These are phyloP conservation scores for Achroia grisella DNA, from an alignment of 1,140 invertebrate species.

Conservation along the genomic window DNA sequence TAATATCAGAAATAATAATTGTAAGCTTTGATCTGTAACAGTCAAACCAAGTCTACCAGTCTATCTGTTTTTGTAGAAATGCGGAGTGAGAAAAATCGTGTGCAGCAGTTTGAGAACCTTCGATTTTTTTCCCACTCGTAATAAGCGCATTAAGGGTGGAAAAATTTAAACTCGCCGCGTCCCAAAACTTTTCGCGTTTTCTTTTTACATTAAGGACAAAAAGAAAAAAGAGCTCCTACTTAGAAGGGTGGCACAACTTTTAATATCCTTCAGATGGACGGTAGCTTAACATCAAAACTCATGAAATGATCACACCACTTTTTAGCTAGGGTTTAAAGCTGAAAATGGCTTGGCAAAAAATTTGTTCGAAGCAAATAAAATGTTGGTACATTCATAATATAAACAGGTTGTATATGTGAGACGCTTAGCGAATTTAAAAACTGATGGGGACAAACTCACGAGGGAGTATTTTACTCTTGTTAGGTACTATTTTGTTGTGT, in stretches of 20 bases:
- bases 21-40: too few species aligned
- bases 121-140: slow-evolving; percentile 53
- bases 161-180: slow-evolving; percentile 67
- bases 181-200: slow-evolving; percentile 67
- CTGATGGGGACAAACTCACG: slow-evolving; percentile 28
- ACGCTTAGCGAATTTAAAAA: slow-evolving; percentile 59
- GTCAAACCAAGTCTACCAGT: too few species aligned
- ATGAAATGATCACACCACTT: slow-evolving; percentile 14
- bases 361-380: slow-evolving; percentile 17
- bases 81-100: too few species aligned
- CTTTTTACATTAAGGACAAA: slow-evolving; percentile 72
- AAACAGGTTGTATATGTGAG: slow-evolving; percentile 48
- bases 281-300: slow-evolving; percentile 11
- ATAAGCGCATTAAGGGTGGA: slow-evolving; percentile 70
- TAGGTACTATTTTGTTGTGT: slow-evolving; percentile 5
- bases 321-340: slow-evolving; percentile 8
- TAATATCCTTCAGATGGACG: slow-evolving; percentile 46
- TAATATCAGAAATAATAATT: too few species aligned
- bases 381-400: slow-evolving; percentile 44
- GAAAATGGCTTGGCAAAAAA: neutral
- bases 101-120: slow-evolving; percentile 39
- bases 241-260: slow-evolving; percentile 67
- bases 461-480: slow-evolving; percentile 35
- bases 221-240: slow-evolving; percentile 56
- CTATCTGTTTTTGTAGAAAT: neutral